Percentiles rank a stretch among this genome's conserved stretches.
These are phyloP conservation scores for Scrobipalpa costella DNA, from an alignment of 2,888 invertebrate species.

Conservation along the genomic window DNA sequence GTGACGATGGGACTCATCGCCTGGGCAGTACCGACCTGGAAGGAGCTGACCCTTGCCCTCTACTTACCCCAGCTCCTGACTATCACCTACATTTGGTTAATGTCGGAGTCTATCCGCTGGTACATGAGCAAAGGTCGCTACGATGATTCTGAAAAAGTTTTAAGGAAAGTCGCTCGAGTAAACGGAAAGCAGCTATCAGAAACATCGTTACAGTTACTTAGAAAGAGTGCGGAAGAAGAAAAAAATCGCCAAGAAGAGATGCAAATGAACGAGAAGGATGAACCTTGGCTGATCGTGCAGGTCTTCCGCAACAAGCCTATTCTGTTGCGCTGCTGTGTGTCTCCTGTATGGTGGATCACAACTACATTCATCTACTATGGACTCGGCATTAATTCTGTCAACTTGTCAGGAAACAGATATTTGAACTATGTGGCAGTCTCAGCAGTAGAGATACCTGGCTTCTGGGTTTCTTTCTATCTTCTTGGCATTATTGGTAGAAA, in stretches of 20 bases:
- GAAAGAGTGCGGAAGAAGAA: conserved; percentile 48
- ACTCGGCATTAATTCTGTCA: conserved; percentile 83
- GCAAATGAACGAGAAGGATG: conserved; percentile 60
- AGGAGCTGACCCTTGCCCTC: conserved; percentile 81
- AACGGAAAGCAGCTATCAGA: conserved; percentile 72
- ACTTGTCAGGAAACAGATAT: conserved; percentile 83
- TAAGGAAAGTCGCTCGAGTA: conserved; percentile 81
- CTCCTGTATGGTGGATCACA: conserved; percentile 83
- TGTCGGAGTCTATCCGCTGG: conserved; percentile 88
- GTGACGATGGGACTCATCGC: conserved; percentile 84
- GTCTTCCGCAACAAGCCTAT: conserved; percentile 57
- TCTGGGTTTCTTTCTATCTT: conserved; percentile 80
- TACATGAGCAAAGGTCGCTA: conserved; percentile 84
- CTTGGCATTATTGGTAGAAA: conserved; percentile 82
- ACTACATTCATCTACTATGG: conserved; percentile 85
- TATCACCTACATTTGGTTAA: conserved; percentile 82
- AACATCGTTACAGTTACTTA: conserved; percentile 51
- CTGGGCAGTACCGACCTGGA: conserved; percentile 86
- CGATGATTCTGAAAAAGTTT: conserved; percentile 82
- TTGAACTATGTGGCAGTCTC: conserved; percentile 83
- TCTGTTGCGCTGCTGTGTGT: conserved; percentile 51
- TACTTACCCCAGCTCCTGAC: conserved; percentile 84
- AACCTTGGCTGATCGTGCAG: conserved; percentile 58
- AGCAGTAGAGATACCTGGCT: conserved; percentile 85
- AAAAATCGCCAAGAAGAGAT: conserved; percentile 41